phyloP scores from a whole-genome alignment of 1,140 invertebrate genomes.

The Probaryconus sp. region DNA sequence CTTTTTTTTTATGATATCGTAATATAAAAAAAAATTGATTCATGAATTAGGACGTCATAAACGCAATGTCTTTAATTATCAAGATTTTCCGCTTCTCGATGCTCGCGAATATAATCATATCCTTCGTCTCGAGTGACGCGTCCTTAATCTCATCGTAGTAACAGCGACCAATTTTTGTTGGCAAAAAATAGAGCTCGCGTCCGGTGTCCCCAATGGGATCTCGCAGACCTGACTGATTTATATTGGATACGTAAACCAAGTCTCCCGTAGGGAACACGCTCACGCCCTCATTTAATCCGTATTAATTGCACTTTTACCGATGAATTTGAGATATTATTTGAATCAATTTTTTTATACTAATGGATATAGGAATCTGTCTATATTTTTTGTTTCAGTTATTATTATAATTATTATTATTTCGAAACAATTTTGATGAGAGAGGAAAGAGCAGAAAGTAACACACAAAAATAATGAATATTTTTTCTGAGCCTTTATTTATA shows the following conservation, averaged over 20 bases:
- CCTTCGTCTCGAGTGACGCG: constrained; percentile 34
- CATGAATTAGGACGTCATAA: too few relatives aligned
- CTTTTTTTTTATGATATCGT: too few relatives aligned
- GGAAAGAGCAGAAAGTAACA: too few relatives aligned
- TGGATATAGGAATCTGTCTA: too few relatives aligned
- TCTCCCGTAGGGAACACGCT: constrained; percentile 28
- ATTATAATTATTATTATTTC: too few relatives aligned
- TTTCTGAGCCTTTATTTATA: background rate
- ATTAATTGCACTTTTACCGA: constrained; percentile 42
- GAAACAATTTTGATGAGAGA: too few relatives aligned
- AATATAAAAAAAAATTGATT: too few relatives aligned
- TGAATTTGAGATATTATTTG: constrained; percentile 10
- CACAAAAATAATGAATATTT: background rate
- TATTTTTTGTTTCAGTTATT: too few relatives aligned
- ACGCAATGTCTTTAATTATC: constrained; percentile 8
- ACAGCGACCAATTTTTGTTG: constrained; percentile 39
- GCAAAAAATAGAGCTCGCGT: constrained; percentile 33
- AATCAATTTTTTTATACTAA: too few relatives aligned
- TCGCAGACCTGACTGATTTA: constrained; percentile 40
- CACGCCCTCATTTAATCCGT: constrained; percentile 34
- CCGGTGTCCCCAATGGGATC: constrained; percentile 19
- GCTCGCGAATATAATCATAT: constrained; percentile 39
- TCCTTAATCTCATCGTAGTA: constrained; percentile 43
- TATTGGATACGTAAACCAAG: constrained; percentile 39
- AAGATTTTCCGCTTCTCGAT: constrained; percentile 11